Evolutionary conservation across 2,797 vertebrate species (phyloP).

Genomic region (Hippoglossus hippoglossus): DNA sequence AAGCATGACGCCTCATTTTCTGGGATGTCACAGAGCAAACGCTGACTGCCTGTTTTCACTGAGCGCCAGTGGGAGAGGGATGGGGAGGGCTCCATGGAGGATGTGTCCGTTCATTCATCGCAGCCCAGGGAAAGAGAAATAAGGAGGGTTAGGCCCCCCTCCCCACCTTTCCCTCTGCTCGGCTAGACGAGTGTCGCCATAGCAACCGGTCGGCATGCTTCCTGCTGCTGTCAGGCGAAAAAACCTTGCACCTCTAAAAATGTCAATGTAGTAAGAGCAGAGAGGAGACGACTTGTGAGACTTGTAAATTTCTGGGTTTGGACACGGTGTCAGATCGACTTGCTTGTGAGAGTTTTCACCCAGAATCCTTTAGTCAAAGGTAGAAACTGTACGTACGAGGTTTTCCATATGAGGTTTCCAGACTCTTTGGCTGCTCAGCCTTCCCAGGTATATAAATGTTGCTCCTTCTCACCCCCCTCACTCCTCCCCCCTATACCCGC

Average conservation of each 20-base stretch:
- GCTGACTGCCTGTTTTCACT: slow-evolving; percentile 54
- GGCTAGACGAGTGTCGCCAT: slow-evolving; percentile 71
- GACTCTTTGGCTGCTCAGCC: slow-evolving; percentile 51
- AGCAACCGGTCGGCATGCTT: slow-evolving; percentile 73
- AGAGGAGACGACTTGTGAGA: neutral
- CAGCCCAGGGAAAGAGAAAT: slow-evolving; percentile 35
- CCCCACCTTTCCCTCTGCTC: slow-evolving; percentile 33
- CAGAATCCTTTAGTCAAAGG: neutral
- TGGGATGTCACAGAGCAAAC: slow-evolving; percentile 54
- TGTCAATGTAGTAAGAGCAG: slow-evolving; percentile 39
- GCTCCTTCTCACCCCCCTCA: slow-evolving; percentile 4
- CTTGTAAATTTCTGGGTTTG: too few relatives aligned
- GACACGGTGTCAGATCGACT: too few relatives aligned
- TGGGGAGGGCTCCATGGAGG: slow-evolving; percentile 11
- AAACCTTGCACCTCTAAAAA: slow-evolving; percentile 48
- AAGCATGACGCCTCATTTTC: slow-evolving; percentile 61
- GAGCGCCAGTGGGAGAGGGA: slow-evolving; percentile 16
- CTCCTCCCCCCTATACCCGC: slow-evolving; percentile 3
- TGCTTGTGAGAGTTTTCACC: neutral
- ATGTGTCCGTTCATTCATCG: slow-evolving; percentile 58
- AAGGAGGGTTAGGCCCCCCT: slow-evolving; percentile 8
- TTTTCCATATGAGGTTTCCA: slow-evolving; percentile 18
- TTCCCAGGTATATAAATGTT: slow-evolving; percentile 81
- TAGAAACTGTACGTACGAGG: neutral
- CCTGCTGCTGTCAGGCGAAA: slow-evolving; percentile 43